Conservation (phyloP, 2,113 vertebrate genomes). For the Limanda limanda region DNA sequence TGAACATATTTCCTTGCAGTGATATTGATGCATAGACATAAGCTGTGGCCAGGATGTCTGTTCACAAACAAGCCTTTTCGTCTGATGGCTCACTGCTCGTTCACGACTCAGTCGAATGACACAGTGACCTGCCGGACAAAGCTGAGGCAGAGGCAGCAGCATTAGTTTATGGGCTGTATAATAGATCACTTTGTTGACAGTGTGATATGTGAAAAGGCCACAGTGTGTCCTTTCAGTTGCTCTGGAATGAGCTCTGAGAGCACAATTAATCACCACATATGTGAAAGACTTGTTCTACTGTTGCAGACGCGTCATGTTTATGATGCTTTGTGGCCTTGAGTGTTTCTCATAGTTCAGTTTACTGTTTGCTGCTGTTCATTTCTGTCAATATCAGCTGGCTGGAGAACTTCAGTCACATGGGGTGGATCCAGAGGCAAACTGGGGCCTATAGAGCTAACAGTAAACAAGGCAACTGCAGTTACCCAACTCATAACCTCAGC, state of each 20-base stretch:
- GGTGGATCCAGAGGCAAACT: too few relatives aligned
- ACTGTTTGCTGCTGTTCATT: too few relatives aligned
- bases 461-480: too few relatives aligned
- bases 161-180: background rate
- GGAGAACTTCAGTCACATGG: background rate
- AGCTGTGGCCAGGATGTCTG: background rate
- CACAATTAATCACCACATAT: constrained; percentile 2
- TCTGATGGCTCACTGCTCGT: background rate
- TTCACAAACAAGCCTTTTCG: background rate
- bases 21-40: too few relatives aligned
- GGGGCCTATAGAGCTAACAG: too few relatives aligned
- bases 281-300: background rate
- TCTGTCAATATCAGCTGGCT: background rate
- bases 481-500: too few relatives aligned
- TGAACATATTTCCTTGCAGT: too few relatives aligned
- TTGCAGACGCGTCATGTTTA: background rate
- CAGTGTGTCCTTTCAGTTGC: background rate
- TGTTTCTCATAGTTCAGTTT: background rate
- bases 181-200: constrained; percentile 10
- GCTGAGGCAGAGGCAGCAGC: constrained; percentile 3
- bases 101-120: background rate
- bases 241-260: background rate
- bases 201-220: constrained; percentile 21
- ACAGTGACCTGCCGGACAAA: background rate
- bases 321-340: background rate